A percentile compares a stretch with the other conserved stretches of the same genome.
Conservation (phyloP, 2,797 vertebrate genomes). For the Periparus ater region DNA sequence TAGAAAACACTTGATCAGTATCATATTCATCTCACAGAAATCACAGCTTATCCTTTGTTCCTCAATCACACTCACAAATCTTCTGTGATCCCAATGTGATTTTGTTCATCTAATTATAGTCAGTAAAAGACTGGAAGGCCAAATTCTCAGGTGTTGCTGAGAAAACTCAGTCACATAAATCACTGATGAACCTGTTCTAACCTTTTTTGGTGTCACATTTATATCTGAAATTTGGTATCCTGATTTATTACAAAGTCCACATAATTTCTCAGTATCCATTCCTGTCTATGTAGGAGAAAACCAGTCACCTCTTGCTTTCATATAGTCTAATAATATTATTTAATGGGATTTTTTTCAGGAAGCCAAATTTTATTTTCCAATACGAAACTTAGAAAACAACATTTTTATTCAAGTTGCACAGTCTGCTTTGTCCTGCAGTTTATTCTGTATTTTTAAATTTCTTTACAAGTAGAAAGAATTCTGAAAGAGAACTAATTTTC, state of each 20-base stretch:
- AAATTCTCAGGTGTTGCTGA: not conserved
- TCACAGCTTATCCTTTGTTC: not conserved
- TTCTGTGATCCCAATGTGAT: not conserved
- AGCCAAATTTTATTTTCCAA: not conserved
- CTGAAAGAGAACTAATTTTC: not conserved
- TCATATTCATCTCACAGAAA: not conserved
- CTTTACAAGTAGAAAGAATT: not conserved
- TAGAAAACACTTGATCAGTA: not conserved
- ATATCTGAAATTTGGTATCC: not conserved
- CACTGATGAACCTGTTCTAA: not conserved
- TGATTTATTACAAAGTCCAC: not conserved
- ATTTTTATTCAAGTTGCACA: not conserved
- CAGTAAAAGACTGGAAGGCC: not conserved
- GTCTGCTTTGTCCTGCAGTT: not conserved
- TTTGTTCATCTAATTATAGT: not conserved
- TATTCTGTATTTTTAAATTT: not conserved
- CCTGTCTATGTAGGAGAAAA: not conserved
- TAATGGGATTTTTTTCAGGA: not conserved
- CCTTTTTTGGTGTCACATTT: not conserved
- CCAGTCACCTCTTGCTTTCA: not conserved
- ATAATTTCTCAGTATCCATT: not conserved
- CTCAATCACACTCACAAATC: not conserved
- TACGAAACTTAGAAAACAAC: not conserved
- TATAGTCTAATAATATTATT: not conserved
- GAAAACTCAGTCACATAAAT: not conserved